phyloP scores from a whole-genome alignment of 1,140 invertebrate genomes.

The Diprion similis region DNA sequence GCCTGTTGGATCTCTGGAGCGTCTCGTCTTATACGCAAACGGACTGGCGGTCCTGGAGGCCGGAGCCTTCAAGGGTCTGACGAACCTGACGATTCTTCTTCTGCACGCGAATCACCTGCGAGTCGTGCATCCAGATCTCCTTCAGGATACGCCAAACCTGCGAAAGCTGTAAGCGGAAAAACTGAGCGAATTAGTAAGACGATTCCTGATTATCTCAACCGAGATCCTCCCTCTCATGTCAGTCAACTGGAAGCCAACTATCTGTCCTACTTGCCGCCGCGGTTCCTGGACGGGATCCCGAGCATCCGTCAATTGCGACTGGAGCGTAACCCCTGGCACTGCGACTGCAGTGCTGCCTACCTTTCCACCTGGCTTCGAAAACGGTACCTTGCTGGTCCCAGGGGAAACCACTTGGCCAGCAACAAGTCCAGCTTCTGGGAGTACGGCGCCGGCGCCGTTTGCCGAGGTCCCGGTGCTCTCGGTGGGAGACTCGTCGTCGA shows the following conservation, averaged over 20 bases:
- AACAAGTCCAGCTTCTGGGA: conserved; percentile 53
- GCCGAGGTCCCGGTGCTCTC: conserved; percentile 76
- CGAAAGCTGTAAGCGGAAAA: conserved; percentile 47
- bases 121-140: conserved; percentile 59
- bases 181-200: neutral
- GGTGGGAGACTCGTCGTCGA: conserved; percentile 73
- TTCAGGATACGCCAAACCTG: conserved; percentile 54
- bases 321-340: conserved; percentile 86
- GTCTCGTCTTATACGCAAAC: conserved; percentile 69
- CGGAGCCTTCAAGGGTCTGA: conserved; percentile 63
- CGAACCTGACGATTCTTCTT: conserved; percentile 66
- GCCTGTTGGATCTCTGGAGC: conserved; percentile 57
- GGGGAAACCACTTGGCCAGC: conserved; percentile 16
- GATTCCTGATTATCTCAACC: neutral
- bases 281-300: conserved; percentile 71
- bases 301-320: conserved; percentile 76
- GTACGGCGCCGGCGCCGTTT: conserved; percentile 73
- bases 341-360: conserved; percentile 81
- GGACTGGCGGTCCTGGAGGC: conserved; percentile 62
- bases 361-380: conserved; percentile 68
- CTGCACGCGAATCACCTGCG: conserved; percentile 70
- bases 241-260: conserved; percentile 84
- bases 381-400: conserved; percentile 40
- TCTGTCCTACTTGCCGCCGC: conserved; percentile 73
- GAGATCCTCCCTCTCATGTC: conserved; percentile 41